Conservation (phyloP, 2,888 invertebrate genomes). For the Hecatera dysodea region DNA sequence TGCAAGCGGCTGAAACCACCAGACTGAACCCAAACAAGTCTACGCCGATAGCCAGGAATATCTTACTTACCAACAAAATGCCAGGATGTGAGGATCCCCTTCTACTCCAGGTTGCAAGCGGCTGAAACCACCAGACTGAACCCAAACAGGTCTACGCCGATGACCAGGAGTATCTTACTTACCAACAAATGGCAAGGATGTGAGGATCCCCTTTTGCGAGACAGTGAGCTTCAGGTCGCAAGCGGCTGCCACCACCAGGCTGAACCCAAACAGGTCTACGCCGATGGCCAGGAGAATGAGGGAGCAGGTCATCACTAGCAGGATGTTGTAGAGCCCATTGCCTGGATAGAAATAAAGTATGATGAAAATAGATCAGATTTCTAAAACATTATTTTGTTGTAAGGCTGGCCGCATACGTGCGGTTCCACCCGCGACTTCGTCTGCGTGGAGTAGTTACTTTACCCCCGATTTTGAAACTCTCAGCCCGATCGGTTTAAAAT, state of each 20-base stretch:
- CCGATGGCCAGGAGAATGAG: conserved; percentile 90
- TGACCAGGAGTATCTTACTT: conserved; percentile 82
- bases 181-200: conserved; percentile 91
- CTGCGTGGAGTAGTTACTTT: too few species aligned
- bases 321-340: conserved; percentile 83
- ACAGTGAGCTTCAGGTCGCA: conserved; percentile 90
- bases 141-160: conserved; percentile 90
- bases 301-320: conserved; percentile 80
- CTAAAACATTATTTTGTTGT: too few species aligned
- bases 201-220: conserved; percentile 90
- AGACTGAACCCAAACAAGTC: too few species aligned
- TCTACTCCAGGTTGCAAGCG: conserved; percentile 90
- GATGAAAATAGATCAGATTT: neutral
- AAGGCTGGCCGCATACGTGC: too few species aligned
- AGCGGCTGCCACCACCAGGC: conserved; percentile 90
- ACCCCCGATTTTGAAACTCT: too few species aligned
- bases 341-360: conserved; percentile 69
- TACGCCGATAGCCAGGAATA: too few species aligned
- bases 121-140: conserved; percentile 90
- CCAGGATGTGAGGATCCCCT: conserved; percentile 90
- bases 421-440: too few species aligned
- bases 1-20: too few species aligned
- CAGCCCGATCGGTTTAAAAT: too few species aligned
- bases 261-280: conserved; percentile 90
- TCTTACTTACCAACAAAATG: conserved; percentile 87